phyloP scores from a whole-genome alignment of 35 echinoderm and acorn worm genomes.

The Nesometra sesokonis region DNA sequence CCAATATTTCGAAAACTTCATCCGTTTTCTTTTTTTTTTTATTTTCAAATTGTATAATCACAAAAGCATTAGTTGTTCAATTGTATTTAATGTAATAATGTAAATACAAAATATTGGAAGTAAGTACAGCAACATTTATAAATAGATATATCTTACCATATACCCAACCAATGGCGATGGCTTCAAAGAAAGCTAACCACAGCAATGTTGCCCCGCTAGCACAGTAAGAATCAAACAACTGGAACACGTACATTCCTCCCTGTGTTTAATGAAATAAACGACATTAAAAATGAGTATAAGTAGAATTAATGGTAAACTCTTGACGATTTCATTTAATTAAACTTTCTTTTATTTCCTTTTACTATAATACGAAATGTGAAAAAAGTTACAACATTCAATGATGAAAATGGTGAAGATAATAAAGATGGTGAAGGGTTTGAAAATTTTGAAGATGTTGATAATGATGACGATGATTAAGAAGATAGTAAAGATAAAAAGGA shows the following conservation, averaged over 20 bases:
- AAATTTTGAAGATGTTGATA: too few relatives aligned
- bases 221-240: constrained; percentile 85
- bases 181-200: constrained; percentile 76
- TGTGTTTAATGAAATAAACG: constrained; percentile 40
- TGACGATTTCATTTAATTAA: too few relatives aligned
- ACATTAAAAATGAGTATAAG: too few relatives aligned
- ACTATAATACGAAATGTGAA: too few relatives aligned
- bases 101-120: not conserved
- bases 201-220: constrained; percentile 76
- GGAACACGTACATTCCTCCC: constrained; percentile 98
- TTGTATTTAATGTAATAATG: not conserved
- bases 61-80: not conserved
- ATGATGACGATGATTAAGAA: too few relatives aligned
- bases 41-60: not conserved
- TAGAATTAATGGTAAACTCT: too few relatives aligned
- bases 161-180: constrained; percentile 68
- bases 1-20: too few relatives aligned
- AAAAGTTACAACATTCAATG: too few relatives aligned
- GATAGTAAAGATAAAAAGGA: too few relatives aligned
- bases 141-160: constrained; percentile 58
- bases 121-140: not conserved
- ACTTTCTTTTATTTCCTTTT: too few relatives aligned
- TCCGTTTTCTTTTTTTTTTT: not conserved
- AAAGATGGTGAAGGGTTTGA: too few relatives aligned
- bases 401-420: too few relatives aligned